These are phyloP conservation scores for Sialis fuliginosa DNA, from an alignment of 2,888 invertebrate species.

Conservation along the genomic window DNA sequence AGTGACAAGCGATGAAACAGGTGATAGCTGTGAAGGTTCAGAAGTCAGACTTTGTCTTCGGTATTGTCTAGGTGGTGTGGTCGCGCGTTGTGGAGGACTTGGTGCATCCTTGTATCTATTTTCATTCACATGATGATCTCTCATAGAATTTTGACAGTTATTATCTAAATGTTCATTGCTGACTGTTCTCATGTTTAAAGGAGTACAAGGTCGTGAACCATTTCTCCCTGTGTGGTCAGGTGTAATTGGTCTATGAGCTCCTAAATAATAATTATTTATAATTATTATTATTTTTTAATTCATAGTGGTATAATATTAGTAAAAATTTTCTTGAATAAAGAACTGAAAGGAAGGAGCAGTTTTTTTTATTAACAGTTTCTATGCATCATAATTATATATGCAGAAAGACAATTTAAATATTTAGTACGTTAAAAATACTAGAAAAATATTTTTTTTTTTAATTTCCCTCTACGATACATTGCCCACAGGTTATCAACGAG, in stretches of 20 bases:
- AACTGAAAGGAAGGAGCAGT: too few species aligned
- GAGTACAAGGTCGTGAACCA: conserved; percentile 22
- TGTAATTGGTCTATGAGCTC: conserved; percentile 19
- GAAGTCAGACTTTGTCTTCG: conserved; percentile 1
- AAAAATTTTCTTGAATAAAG: too few species aligned
- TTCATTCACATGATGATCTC: conserved; percentile 1
- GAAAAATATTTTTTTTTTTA: too few species aligned
- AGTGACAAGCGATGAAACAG: conserved; percentile 13
- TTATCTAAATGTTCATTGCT: conserved; percentile 16
- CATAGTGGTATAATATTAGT: too few species aligned
- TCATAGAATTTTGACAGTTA: neutral
- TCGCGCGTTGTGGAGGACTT: conserved; percentile 11
- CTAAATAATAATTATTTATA: too few species aligned
- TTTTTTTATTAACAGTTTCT: too few species aligned
- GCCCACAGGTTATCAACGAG: too few species aligned
- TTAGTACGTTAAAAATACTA: too few species aligned
- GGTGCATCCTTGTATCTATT: conserved; percentile 3
- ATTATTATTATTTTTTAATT: too few species aligned
- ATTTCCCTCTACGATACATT: too few species aligned
- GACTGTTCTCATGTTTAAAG: conserved; percentile 10
- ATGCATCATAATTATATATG: too few species aligned
- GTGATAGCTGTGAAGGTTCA: conserved; percentile 9
- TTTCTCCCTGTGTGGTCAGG: conserved; percentile 13
- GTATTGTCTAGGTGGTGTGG: conserved; percentile 15
- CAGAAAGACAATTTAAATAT: too few species aligned